Conservation (phyloP, 2,797 vertebrate genomes). For the Erithacus rubecula region DNA sequence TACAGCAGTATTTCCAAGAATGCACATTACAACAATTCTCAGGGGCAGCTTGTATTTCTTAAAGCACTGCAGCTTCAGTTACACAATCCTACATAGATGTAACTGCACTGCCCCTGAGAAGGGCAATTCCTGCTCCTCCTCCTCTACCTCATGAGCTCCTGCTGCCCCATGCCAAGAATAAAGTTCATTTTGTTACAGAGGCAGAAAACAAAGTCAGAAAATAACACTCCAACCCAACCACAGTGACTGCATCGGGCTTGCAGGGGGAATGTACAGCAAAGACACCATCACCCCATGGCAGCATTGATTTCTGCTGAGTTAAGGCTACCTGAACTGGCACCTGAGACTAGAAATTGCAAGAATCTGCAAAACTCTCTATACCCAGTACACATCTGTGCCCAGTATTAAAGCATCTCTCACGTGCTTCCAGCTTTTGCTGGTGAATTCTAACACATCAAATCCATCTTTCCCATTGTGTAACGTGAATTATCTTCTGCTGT, state of each 20-base stretch:
- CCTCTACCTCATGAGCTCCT: not conserved
- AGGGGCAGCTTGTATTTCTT: not conserved
- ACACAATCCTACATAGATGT: not conserved
- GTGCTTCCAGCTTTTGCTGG: not conserved
- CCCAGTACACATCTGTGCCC: accelerated
- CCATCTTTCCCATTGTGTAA: not conserved
- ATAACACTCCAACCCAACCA: not conserved
- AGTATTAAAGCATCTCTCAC: not conserved
- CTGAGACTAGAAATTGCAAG: not conserved
- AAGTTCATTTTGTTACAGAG: not conserved
- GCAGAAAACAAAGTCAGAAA: not conserved
- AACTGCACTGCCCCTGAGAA: not conserved
- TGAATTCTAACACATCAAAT: not conserved
- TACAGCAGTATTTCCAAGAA: not conserved
- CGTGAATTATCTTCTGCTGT: not conserved
- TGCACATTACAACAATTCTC: not conserved
- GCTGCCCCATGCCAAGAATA: not conserved
- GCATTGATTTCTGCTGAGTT: not conserved
- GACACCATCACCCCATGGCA: not conserved
- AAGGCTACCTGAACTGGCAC: not conserved
- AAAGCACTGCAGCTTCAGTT: not conserved
- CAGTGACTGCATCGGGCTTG: not conserved
- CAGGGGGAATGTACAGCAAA: not conserved
- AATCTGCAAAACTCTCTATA: not conserved
- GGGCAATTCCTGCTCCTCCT: slow-evolving; percentile 8